These are phyloP conservation scores for Coccyzus lansbergi DNA, from an alignment of 2,797 vertebrate species.

Conservation along the genomic window DNA sequence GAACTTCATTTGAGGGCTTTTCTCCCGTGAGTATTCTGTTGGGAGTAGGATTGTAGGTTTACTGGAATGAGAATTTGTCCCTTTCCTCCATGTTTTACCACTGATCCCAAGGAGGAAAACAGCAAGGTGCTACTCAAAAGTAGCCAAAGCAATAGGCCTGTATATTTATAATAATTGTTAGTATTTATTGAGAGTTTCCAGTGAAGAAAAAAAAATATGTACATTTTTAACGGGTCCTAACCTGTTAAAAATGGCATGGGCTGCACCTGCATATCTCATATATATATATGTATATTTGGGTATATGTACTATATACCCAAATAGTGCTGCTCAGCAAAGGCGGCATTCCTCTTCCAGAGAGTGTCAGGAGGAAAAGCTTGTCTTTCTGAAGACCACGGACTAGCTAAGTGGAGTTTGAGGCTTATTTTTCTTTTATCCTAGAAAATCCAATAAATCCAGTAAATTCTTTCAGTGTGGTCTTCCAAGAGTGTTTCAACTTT, in stretches of 20 bases:
- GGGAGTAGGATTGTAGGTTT: background rate
- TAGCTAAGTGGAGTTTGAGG: constrained; percentile 43
- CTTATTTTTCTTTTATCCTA: constrained; percentile 68
- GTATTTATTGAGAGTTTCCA: background rate
- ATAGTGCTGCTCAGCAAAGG: background rate
- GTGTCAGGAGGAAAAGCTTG: background rate
- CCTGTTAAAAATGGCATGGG: no score
- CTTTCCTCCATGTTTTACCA: background rate
- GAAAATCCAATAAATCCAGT: constrained; percentile 71
- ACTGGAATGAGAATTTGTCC: background rate
- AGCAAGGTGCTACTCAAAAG: background rate
- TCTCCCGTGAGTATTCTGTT: background rate
- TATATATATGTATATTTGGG: no score
- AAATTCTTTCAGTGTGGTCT: constrained; percentile 71
- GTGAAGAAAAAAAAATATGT: background rate
- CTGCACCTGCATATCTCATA: no score
- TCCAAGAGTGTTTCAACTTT: constrained; percentile 66
- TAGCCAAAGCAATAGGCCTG: background rate
- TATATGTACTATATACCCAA: no score
- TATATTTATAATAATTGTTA: background rate
- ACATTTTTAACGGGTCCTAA: no score
- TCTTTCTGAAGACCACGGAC: constrained; percentile 18
- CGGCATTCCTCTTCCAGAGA: background rate
- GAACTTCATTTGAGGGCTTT: background rate
- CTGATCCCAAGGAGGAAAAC: background rate